Conservation (phyloP, 2,888 invertebrate species). For the Oxyteleia sp. region DNA sequence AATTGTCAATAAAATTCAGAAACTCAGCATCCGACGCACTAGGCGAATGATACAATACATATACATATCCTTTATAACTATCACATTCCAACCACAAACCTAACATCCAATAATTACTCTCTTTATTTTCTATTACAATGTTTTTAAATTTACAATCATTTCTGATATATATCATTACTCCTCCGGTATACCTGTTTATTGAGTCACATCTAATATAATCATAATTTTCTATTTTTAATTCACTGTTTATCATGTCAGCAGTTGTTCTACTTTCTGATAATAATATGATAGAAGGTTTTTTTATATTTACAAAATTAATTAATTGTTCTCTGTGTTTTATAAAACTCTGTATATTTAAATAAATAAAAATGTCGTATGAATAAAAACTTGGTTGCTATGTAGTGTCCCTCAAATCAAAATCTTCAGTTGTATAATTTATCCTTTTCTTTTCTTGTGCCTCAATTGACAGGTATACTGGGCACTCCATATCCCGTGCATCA, state of each 20-base stretch:
- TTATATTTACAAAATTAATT: neutral
- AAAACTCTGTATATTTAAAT: slow-evolving; percentile 13
- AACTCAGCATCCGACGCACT: neutral
- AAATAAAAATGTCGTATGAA: neutral
- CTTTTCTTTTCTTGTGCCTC: neutral
- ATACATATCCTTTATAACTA: neutral
- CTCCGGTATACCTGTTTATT: slow-evolving; percentile 17
- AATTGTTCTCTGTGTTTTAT: slow-evolving; percentile 2
- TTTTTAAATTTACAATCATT: slow-evolving; percentile 5
- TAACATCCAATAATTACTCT: neutral
- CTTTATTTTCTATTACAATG: neutral
- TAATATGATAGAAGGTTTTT: slow-evolving; percentile 1
- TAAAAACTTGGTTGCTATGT: neutral
- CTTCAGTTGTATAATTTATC: neutral
- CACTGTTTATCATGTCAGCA: slow-evolving; percentile 3
- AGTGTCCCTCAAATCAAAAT: no score
- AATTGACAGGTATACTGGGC: neutral
- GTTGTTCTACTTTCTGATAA: slow-evolving; percentile 3
- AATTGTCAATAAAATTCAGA: no score
- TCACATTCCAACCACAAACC: neutral
- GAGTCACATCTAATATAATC: slow-evolving; percentile 21
- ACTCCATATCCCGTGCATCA: neutral
- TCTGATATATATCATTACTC: slow-evolving; percentile 1
- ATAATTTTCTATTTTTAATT: slow-evolving; percentile 8
- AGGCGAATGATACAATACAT: neutral